These are phyloP conservation scores for Micromesistius poutassou DNA, from an alignment of 2,797 vertebrate genomes.

Conservation along the genomic window DNA sequence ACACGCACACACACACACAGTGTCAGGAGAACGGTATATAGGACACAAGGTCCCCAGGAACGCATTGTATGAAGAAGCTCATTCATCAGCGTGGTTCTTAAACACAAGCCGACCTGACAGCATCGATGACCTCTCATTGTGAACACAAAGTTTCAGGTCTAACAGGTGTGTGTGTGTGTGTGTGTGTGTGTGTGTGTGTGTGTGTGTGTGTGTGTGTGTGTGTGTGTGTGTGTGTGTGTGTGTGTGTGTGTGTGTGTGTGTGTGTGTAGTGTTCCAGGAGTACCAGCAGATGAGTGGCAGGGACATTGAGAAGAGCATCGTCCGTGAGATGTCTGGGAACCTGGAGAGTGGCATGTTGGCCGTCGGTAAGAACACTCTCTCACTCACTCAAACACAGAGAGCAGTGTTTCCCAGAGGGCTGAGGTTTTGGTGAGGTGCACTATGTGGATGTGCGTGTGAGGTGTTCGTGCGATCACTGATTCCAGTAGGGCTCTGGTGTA, in stretches of 20 bases:
- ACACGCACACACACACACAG: neutral
- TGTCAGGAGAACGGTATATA: neutral
- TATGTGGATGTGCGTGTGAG: too few relatives aligned
- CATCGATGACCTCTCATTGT: neutral
- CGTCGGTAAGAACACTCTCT: slow-evolving; percentile 79
- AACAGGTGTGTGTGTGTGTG: neutral
- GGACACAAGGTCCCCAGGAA: neutral
- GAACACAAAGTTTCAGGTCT: neutral
- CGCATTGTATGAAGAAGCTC: neutral
- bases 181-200: neutral
- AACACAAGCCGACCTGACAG: neutral
- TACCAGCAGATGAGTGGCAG: slow-evolving; percentile 93
- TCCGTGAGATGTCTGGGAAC: slow-evolving; percentile 95
- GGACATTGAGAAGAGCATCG: slow-evolving; percentile 91
- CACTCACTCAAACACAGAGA: neutral
- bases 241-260: slow-evolving; percentile 27
- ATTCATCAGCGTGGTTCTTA: neutral
- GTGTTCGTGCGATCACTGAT: too few relatives aligned
- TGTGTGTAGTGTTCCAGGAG: slow-evolving; percentile 83
- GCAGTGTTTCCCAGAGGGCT: too few relatives aligned
- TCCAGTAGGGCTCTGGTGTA: too few relatives aligned
- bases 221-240: slow-evolving; percentile 6
- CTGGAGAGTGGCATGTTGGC: slow-evolving; percentile 95
- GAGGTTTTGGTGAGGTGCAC: too few relatives aligned
- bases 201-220: too few relatives aligned